Evolutionary conservation across 2,888 invertebrate genomes (phyloP), one percentile per base, ranked within the genome.

Genomic region (Acronicta alni): DNA sequence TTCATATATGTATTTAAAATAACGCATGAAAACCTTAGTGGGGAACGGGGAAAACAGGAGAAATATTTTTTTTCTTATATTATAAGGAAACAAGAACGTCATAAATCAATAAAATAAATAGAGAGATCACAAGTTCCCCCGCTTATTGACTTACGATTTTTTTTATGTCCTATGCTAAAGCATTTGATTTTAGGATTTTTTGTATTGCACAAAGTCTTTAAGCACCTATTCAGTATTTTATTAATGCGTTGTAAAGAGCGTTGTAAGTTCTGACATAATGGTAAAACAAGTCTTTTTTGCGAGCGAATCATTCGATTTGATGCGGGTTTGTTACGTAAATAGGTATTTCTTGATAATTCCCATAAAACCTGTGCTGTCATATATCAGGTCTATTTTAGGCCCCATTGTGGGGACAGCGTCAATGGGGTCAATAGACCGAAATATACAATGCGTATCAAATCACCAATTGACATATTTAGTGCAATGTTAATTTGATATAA

Each of bases 251-350:
- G 56, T 43, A 60, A 57, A 47, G 15, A 57, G 18, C 39, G 43
- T 48, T 51, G 52, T 30, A 38, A 23, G 44, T 37, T 65, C 46
- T 75, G 77, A 77, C 67, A 70, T 74, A 77, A 77, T 65, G 60
- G 7, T 39, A 8, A 42, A n/a, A 52, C 66, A 62, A 37, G 44
- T 61, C 51, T 63, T 72, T 60, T 72, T 72, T 57, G 67, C 55
- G 32, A 67, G 26, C 44, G 60, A 66, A 37, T 67, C 62, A 67
- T 51, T 55, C 49, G 15, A 63, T 53, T 45, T 32, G n/a, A n/a
- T n/a, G n/a, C 35, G 38, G 49, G 35, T 38, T 14, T 58, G 26
- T 64, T 51, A 42, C 30, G 20, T 51, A 51, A 54, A 49, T 12
- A 30, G 5, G 8, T 49, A 42, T 23, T 46, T 57, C 38, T 59